These are phyloP conservation scores for Callyntrura sp. DNA, from an alignment of 2,888 invertebrate genomes.

Conservation along the genomic window DNA sequence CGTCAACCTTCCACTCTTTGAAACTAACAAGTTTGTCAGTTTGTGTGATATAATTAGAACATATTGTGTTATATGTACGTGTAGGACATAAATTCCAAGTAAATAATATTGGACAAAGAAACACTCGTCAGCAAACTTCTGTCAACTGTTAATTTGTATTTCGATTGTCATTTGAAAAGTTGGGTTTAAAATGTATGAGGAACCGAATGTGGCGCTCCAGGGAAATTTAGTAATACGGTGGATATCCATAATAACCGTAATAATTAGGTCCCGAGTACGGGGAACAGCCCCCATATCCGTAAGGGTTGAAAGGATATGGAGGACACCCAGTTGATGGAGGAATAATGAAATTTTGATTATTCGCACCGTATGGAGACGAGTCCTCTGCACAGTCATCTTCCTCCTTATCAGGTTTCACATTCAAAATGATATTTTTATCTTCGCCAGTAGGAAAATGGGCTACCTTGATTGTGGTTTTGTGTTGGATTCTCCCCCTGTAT, in stretches of 20 bases:
- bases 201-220: too few species aligned
- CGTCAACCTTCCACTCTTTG: too few species aligned
- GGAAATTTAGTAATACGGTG: constrained; percentile 10
- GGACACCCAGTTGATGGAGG: neutral
- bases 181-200: too few species aligned
- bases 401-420: constrained; percentile 56
- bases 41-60: too few species aligned
- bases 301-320: constrained; percentile 8
- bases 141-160: neutral
- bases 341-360: constrained; percentile 59
- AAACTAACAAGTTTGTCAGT: too few species aligned
- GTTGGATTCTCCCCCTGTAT: constrained; percentile 81
- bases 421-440: constrained; percentile 54
- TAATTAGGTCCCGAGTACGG: neutral
- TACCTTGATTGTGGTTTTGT: constrained; percentile 83
- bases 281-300: neutral
- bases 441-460: constrained; percentile 80
- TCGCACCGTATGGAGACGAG: constrained; percentile 15
- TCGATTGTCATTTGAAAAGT: too few species aligned
- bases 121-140: neutral
- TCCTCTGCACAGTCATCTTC: constrained; percentile 37
- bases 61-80: too few species aligned
- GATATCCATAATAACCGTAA: constrained; percentile 36
- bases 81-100: too few species aligned
- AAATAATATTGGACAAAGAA: too few species aligned